Conservation (phyloP, 2,797 vertebrate species). For the Diplodus puntazzo region DNA sequence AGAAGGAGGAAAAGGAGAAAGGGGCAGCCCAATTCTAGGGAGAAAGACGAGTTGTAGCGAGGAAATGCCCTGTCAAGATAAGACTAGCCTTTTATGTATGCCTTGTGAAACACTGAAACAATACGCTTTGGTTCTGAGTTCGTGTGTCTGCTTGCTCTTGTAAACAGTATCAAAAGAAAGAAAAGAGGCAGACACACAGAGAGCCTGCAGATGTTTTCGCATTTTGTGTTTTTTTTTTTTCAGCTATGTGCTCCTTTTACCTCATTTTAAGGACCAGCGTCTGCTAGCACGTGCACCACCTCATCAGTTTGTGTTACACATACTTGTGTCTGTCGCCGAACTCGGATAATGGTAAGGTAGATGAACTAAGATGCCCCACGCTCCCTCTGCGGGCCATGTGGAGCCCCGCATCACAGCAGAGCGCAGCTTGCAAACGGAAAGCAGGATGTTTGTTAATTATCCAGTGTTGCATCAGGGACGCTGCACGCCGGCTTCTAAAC, state of each 20-base stretch:
- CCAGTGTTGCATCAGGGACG: conserved; percentile 16
- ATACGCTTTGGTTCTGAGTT: conserved; percentile 24
- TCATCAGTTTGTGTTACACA: conserved; percentile 50
- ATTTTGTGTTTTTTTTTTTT: conserved; percentile 6
- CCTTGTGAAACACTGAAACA: conserved; percentile 36
- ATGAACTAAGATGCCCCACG: conserved; percentile 38
- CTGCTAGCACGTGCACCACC: conserved; percentile 50
- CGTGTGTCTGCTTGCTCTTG: conserved; percentile 30
- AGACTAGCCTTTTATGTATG: conserved; percentile 33
- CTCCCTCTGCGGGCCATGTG: conserved; percentile 9
- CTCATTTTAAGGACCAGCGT: conserved; percentile 48
- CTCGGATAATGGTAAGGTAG: conserved; percentile 19
- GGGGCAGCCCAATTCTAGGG: background rate
- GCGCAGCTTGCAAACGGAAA: conserved; percentile 44
- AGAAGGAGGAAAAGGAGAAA: conserved; percentile 6
- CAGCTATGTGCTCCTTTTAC: conserved; percentile 18
- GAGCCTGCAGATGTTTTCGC: conserved; percentile 22
- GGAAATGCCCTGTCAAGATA: conserved; percentile 46
- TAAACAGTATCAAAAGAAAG: conserved; percentile 19
- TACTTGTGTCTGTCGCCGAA: conserved; percentile 10
- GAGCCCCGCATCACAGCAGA: conserved; percentile 25
- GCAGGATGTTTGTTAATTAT: conserved; percentile 70
- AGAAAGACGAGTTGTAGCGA: conserved; percentile 30
- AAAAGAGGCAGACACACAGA: conserved; percentile 30
- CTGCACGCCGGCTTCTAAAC: conserved; percentile 16